These are phyloP conservation scores for Pseudochirops corinnae DNA, from an alignment of 2,797 vertebrate species.

Conservation along the genomic window DNA sequence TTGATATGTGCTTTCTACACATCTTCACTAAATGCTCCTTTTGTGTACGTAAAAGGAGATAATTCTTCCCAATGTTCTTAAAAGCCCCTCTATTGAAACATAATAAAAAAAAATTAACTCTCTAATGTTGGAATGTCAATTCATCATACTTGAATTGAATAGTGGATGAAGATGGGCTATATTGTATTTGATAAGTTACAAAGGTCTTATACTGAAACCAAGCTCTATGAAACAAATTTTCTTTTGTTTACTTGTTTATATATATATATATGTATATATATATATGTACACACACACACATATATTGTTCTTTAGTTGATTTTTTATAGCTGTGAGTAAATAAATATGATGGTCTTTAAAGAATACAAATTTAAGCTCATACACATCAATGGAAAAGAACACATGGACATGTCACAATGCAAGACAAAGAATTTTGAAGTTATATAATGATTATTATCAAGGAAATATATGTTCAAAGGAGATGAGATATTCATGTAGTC, in stretches of 20 bases:
- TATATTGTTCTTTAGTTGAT: background rate
- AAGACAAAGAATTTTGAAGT: background rate
- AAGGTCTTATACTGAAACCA: no score
- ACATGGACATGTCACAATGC: background rate
- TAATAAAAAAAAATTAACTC: background rate
- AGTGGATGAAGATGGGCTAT: background rate
- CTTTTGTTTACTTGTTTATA: background rate
- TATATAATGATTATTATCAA: no score
- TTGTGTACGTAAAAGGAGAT: background rate
- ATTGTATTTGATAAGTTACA: background rate
- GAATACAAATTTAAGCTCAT: background rate
- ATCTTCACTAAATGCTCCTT: background rate
- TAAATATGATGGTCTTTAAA: background rate
- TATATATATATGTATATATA: no score
- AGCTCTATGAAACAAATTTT: background rate
- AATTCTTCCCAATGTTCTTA: background rate
- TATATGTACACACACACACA: no score
- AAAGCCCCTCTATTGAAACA: background rate
- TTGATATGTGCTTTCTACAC: background rate
- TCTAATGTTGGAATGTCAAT: background rate
- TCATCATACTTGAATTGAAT: background rate
- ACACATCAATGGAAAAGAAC: background rate
- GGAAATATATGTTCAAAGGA: background rate
- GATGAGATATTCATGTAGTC: background rate
- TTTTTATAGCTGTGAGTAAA: background rate